Percentiles rank a stretch among this genome's conserved stretches.
Evolutionary conservation across 2,888 invertebrate species (phyloP).

Genomic region (Eilema griseolum): DNA sequence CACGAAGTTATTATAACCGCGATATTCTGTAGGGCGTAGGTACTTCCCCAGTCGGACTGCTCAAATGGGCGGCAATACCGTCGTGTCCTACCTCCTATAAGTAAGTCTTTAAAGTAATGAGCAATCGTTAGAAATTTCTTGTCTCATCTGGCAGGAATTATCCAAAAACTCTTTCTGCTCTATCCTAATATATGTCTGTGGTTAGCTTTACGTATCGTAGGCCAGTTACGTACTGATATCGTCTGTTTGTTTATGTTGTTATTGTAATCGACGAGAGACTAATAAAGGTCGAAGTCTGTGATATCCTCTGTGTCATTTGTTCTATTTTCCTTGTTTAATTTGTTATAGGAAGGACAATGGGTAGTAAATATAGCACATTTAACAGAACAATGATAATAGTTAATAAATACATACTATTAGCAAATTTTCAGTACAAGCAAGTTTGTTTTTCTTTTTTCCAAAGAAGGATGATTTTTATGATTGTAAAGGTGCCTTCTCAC

Average conservation of each 20-base stretch:
- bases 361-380: not conserved
- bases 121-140: no score
- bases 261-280: conserved; percentile 29
- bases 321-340: conserved; percentile 1
- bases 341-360: not conserved
- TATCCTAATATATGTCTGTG: no score
- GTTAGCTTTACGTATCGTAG: conserved; percentile 7
- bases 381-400: not conserved
- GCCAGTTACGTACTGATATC: conserved; percentile 38
- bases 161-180: no score
- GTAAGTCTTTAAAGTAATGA: no score
- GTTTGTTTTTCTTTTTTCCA: not conserved
- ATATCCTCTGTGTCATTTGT: not conserved
- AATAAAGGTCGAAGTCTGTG: conserved; percentile 8
- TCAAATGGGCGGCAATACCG: no score
- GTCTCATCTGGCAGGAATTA: no score
- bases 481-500: no score
- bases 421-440: not conserved
- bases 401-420: not conserved
- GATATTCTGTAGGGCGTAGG: no score
- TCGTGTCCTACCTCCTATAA: no score
- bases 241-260: conserved; percentile 24
- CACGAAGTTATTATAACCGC: no score
- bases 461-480: no score
- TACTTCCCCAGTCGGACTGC: no score